These are phyloP conservation scores for Intellagama lesueurii DNA, from an alignment of 2,797 vertebrate genomes.

Conservation along the genomic window DNA sequence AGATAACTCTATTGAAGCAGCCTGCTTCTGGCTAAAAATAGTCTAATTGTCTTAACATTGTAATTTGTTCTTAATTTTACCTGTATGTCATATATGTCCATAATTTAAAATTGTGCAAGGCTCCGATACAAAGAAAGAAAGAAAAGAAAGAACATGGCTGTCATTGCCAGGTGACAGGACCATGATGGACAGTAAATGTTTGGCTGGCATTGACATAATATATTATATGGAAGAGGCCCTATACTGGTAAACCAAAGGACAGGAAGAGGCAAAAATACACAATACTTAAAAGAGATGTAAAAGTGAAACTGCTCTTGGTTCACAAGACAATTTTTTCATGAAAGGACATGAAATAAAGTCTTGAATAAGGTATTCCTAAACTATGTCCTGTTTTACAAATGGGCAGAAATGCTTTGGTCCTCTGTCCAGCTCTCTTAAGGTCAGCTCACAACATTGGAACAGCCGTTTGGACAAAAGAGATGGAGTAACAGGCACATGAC, in stretches of 20 bases:
- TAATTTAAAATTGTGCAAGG: too few relatives aligned
- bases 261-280: background rate
- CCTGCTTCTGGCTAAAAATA: too few relatives aligned
- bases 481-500: too few relatives aligned
- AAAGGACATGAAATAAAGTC: background rate
- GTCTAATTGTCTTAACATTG: too few relatives aligned
- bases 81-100: too few relatives aligned
- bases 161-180: too few relatives aligned
- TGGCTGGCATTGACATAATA: too few relatives aligned
- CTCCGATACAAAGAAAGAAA: too few relatives aligned
- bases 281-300: background rate
- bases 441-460: background rate
- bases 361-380: background rate
- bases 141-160: background rate
- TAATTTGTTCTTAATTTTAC: too few relatives aligned
- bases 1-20: too few relatives aligned
- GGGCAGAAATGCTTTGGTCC: background rate
- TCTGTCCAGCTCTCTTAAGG: background rate
- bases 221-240: too few relatives aligned
- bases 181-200: too few relatives aligned
- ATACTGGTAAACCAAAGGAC: background rate
- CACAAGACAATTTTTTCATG: constrained; percentile 15
- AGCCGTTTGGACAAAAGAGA: background rate
- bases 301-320: constrained; percentile 5
- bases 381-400: background rate